Base-by-base conservation (phyloP, 2,797 vertebrate genomes). In the Gymnocypris eckloni region DNA sequence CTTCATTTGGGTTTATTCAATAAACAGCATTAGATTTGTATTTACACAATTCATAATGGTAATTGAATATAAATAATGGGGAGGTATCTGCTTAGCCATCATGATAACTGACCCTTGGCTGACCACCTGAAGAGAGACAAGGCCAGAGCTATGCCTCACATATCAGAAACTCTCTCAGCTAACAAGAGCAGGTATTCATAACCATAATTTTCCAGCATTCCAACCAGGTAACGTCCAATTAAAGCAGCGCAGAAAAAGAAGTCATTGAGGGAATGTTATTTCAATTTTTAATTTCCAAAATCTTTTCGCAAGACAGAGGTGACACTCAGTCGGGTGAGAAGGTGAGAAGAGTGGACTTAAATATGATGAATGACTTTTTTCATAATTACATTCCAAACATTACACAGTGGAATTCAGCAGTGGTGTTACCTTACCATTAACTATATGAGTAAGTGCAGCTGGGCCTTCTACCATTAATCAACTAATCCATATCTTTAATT, bases 81-180 rank as follows among this genome's bases (percentile, higher is more conserved):
- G 88, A 88, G 89, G 86, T 88, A 86, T 93, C 89, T 87, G 71
- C 84, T 89, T 85, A 83, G 79, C 86, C 90, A 87, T 89, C 81
- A 88, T 89, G 86, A 90, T 87, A 89, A 71, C 83, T 94, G 92
- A 95, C 91, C 92, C 89, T 88, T 92, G 92, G 90, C 88, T 93
- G 93, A 94, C 93, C 92, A 93, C 82, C 64, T 64, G 82, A 80
- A 89, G 75, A 85, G 90, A 91, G 93, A 94, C 92, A 95, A 94
- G 92, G 90, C 89, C 66, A 76, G 87, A 91, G 91, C 93, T 94
- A 93, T 94, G 86, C 77, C 69, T 81, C 87, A 90, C 81, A 90
- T 90, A 92, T 89, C 86, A 88, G 86, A 91, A 82, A 33, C 37
- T 25, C 86, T 81, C 86, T 86, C 83, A 71, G 75, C 86, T 69